Evolutionary conservation across 2,888 invertebrate species (phyloP).

Genomic region (Fissipunctia ypsillon): DNA sequence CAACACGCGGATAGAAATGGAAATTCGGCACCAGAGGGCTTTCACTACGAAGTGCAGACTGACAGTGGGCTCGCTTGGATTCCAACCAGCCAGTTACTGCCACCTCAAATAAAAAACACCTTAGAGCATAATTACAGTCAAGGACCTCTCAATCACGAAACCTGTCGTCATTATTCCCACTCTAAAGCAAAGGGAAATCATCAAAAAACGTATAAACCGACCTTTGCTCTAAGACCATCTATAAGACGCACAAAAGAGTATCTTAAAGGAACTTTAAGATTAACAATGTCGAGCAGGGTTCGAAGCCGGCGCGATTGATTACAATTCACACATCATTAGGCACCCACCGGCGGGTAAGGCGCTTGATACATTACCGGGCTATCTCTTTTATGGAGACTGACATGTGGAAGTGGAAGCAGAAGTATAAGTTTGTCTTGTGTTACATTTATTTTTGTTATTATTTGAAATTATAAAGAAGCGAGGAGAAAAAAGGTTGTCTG

Average conservation of each 20-base stretch:
- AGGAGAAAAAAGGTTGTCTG: too few species aligned
- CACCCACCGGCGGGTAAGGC: slow-evolving; percentile 69
- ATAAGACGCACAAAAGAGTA: slow-evolving; percentile 65
- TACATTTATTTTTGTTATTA: background rate
- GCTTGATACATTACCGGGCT: slow-evolving; percentile 70
- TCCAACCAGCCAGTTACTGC: background rate
- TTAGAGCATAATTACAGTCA: background rate
- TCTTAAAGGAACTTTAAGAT: slow-evolving; percentile 69
- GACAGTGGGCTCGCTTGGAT: background rate
- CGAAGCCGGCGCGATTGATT: slow-evolving; percentile 73
- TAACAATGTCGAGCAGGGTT: slow-evolving; percentile 68
- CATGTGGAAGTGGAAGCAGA: slow-evolving; percentile 44
- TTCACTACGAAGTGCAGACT: background rate
- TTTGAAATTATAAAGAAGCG: background rate
- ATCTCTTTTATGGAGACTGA: slow-evolving; percentile 68
- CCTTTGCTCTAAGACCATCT: slow-evolving; percentile 53
- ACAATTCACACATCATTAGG: slow-evolving; percentile 78
- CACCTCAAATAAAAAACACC: background rate
- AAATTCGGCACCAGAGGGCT: background rate
- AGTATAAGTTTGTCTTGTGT: slow-evolving; percentile 18
- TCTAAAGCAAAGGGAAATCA: slow-evolving; percentile 25
- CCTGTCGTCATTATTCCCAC: slow-evolving; percentile 12
- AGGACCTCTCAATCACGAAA: slow-evolving; percentile 6
- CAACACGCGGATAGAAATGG: background rate
- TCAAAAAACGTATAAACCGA: slow-evolving; percentile 42